Base-by-base conservation (phyloP, 2,888 invertebrate species). In the Dasysyrphus tricinctus region DNA sequence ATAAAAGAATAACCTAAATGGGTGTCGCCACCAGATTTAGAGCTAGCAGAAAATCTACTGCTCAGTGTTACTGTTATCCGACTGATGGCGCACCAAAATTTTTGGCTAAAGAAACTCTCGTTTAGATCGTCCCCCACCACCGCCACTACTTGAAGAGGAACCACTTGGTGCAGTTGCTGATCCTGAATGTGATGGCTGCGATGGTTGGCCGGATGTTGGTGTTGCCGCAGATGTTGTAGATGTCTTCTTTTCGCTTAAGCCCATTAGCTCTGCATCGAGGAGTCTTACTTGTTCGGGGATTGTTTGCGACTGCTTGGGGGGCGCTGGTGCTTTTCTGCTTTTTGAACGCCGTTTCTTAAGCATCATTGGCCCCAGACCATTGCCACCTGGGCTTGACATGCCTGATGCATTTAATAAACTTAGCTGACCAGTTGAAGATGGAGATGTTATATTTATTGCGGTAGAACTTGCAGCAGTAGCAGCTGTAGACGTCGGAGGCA, bases 301-400 rank as follows among this genome's bases (percentile, higher is more conserved):
- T 34, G 85, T 85, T 87, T 88, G 89, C 88, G 91, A 88, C 90
- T 90, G 93, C 90, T 92, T 92, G 88, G 93, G 94, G 88, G 92
- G 93, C 88, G 94, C 94, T 90, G 93, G 93, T 91, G 93, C 92
- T 92, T 95, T 94, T 89, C 94, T 93, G 90, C 94, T 94, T 93
- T 95, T 95, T 90, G 94, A 94, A 88, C 94, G 93, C 88, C 95
- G 93, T 90, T 94, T 95, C 84, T 93, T 91, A 90, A 93, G 91
- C 91, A 93, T 92, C 89, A 93, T 90, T 85, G 93, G 93, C 80
- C 93, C 93, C 89, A 93, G 89, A 88, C 93, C 93, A 89, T 93
- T 93, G 89, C 93, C 93, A 88, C 93, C 91, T 67, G 90, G 88
- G 89, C 90, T 90, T 69, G 91, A 89, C 88, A 90, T 90, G 89